phyloP scores from a whole-genome alignment of 1,140 invertebrate species.

The Ips typographus region DNA sequence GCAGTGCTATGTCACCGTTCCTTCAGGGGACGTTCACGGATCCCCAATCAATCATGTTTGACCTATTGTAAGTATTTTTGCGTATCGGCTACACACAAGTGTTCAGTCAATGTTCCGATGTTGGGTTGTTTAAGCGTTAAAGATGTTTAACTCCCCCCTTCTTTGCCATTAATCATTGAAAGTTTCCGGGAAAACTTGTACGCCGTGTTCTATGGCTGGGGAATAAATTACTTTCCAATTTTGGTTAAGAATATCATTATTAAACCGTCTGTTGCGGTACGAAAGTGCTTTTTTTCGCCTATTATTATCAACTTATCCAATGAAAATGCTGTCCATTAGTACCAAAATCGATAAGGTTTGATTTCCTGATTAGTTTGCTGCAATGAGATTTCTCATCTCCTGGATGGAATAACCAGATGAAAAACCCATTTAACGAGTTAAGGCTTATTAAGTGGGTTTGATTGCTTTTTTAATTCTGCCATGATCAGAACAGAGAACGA shows the following conservation, averaged over 20 bases:
- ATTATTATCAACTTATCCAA: no score
- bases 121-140: not conserved
- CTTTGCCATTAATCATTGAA: conserved; percentile 9
- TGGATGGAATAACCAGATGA: not conserved
- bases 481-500: no score
- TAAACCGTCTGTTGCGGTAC: no score
- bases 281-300: no score
- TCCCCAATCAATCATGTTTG: conserved; percentile 52
- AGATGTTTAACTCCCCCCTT: conserved; percentile 8
- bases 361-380: not conserved
- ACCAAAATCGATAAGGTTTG: not conserved
- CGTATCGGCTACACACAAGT: no score
- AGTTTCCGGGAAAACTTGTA: not conserved
- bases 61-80: conserved; percentile 34
- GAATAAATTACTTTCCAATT: conserved; percentile 8
- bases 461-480: no score
- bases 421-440: no score
- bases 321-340: no score
- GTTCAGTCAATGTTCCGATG: not conserved
- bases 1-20: conserved; percentile 51
- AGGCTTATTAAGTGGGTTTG: no score
- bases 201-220: not conserved
- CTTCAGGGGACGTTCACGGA: conserved; percentile 42
- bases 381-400: not conserved
- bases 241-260: conserved; percentile 4